Conservation (phyloP, 1,140 invertebrate species). For the honey bee (Apis mellifera) region Amel_HAv3.1 CM009931.2:22805001-22805500, state of each 20-base stretch:
- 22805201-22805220: background rate
- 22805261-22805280: no score
- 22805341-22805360: no score
- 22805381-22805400: no score
- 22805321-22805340: background rate
- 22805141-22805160: background rate
- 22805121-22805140: background rate
- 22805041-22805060: background rate
- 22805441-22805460: no score
- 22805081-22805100: background rate
- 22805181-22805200: background rate
- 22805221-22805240: background rate
- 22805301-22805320: background rate
- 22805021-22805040: background rate
- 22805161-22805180: conserved; percentile 3
- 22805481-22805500: no score
- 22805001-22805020: conserved; percentile 1
- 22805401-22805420: no score
- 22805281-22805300: background rate
- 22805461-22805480: no score
- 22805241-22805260: background rate
- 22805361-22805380: no score
- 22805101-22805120: background rate
- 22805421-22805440: no score
- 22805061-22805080: no score